Conservation (phyloP, 2,113 vertebrate genomes). For the Felis chaus region DNA sequence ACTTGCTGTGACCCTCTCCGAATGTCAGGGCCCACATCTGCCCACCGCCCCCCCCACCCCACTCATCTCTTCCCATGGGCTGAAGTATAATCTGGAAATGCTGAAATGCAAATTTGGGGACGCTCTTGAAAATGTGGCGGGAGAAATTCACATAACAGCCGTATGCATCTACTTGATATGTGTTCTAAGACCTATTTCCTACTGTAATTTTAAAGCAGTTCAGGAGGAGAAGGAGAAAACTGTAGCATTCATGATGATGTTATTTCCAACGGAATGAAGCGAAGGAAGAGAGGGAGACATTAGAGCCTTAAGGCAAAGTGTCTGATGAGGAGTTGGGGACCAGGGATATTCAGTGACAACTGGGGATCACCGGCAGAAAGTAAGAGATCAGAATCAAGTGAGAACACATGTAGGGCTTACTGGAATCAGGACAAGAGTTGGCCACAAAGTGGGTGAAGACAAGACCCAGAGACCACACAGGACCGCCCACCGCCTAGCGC, state of each 20-base stretch:
- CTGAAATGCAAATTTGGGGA: neutral
- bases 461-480: accelerated
- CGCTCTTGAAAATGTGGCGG: neutral
- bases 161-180: neutral
- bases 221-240: neutral
- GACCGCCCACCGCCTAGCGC: accelerated
- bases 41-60: no score
- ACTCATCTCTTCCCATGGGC: neutral
- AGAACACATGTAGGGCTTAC: neutral
- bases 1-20: neutral
- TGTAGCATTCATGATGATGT: accelerated
- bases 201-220: neutral
- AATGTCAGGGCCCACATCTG: neutral
- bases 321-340: accelerated
- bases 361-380: neutral
- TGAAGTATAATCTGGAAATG: neutral
- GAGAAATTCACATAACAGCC: neutral
- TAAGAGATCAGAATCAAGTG: neutral
- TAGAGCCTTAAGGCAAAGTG: accelerated
- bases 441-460: neutral
- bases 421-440: neutral
- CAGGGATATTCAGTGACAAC: accelerated
- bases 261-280: neutral
- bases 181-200: neutral
- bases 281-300: neutral